Base-by-base conservation (phyloP, 2,888 invertebrate genomes). In the Parnassius apollo region DNA sequence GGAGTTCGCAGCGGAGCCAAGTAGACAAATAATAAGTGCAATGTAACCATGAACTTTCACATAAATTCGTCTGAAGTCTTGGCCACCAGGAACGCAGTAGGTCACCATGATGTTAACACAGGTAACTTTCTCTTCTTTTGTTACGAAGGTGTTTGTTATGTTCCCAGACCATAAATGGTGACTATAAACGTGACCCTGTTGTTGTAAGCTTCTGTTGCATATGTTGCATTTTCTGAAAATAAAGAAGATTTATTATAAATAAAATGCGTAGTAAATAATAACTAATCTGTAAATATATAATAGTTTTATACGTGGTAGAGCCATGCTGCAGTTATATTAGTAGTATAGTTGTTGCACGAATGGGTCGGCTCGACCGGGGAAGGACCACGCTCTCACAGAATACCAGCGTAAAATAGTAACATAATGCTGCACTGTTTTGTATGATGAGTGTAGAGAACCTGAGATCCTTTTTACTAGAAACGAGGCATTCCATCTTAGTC, bases 1-100 rank as follows among this genome's bases (percentile, higher is more conserved):
- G 7, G 96, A 94, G 82, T 98, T 98, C 56, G 98, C 96, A 44
- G 97, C 94, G 54, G 96, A 96, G 53, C 98, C 98, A 76, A 98
- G 95, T 42, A 97, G 88, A 82, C 98, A 98, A 60, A 98, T 97
- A 53, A 96, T 86, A 51, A 98, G 91, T 65, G 97, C 96, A 60
- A 96, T 93, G 83, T 96, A 96, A 50, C 98, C 98, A 78, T 98
- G 98, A 59, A 96, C 86, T 50, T 93, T 91, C 44, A 93, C 91
- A 84, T 97, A 97, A 62, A 93, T 91, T 63, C 83, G 86, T 71
- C 93, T 93, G 75, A 96, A 95, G 42, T 86, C 83, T 65, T 89
- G 88, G 60, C 95, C 87, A 63, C 93, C 92, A 9, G 90, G 85
- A 69, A 93, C 91, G 76, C 94, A 94, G 74, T 92, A 90, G 62